Conservation (phyloP, 2,113 vertebrate species). For the Spermophilus dauricus region DNA sequence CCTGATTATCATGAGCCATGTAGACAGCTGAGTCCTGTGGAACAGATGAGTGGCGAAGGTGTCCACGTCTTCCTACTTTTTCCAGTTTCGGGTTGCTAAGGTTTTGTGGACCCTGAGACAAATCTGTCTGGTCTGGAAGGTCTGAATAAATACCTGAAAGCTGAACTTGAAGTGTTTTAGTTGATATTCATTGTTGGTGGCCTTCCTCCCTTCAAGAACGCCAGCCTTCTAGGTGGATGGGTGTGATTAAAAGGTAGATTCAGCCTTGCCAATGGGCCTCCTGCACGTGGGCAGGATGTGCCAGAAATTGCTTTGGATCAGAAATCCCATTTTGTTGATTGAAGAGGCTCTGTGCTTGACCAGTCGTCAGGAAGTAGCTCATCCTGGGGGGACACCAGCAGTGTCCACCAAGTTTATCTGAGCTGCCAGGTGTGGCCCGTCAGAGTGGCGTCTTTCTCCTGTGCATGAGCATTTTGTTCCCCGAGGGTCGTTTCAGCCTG, state of each 20-base stretch:
- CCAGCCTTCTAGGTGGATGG: not conserved
- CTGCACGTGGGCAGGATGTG: not conserved
- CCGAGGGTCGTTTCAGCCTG: not conserved
- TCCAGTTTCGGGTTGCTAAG: not conserved
- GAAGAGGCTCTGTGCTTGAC: not conserved
- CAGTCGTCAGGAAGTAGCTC: not conserved
- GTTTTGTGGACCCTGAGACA: not conserved
- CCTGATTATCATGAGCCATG: not conserved
- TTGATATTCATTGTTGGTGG: not conserved
- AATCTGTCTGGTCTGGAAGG: not conserved
- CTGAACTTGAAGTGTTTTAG: not conserved
- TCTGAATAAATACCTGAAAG: not conserved
- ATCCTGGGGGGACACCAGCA: not conserved
- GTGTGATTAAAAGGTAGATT: slow-evolving; percentile 35
- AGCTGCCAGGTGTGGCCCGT: not conserved
- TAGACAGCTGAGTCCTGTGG: not conserved
- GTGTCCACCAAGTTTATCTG: not conserved
- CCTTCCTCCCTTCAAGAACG: not conserved
- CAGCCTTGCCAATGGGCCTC: not conserved
- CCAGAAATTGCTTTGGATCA: not conserved
- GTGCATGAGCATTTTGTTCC: not conserved
- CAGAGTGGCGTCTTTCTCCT: too few species aligned
- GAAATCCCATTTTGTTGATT: slow-evolving; percentile 48
- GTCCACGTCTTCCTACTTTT: not conserved
- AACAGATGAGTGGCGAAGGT: not conserved